These are phyloP conservation scores for Camptogramma bilineatum DNA, from an alignment of 2,888 invertebrate genomes.

Conservation along the genomic window DNA sequence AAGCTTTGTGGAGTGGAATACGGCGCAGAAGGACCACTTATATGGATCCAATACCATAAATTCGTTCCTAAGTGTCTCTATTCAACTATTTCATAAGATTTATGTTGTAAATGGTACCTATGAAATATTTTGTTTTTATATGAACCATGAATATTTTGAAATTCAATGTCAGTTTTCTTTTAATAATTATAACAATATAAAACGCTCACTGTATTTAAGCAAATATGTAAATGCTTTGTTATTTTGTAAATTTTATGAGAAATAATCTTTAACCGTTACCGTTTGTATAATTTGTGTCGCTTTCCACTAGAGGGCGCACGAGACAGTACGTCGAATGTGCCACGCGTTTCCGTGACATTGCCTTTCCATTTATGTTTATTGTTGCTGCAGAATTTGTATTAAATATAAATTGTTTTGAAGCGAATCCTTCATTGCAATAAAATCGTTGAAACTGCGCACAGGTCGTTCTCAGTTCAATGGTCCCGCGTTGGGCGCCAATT, in stretches of 20 bases:
- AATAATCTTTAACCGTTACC: too few relatives aligned
- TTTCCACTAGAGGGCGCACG: slow-evolving; percentile 22
- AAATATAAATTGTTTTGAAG: slow-evolving; percentile 14
- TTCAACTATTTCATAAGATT: not conserved
- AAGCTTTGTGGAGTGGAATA: slow-evolving; percentile 9
- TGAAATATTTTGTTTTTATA: not conserved
- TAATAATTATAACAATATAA: too few relatives aligned
- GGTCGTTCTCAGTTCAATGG: slow-evolving; percentile 1
- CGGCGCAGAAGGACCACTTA: slow-evolving; percentile 11
- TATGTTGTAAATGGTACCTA: not conserved
- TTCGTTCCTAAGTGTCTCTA: not conserved
- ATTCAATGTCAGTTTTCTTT: too few relatives aligned
- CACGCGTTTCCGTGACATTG: slow-evolving; percentile 28
- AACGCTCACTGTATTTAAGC: too few relatives aligned
- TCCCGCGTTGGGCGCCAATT: slow-evolving; percentile 17
- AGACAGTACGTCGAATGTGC: slow-evolving; percentile 18
- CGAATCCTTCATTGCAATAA: not conserved
- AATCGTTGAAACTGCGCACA: not conserved
- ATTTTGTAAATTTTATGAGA: too few relatives aligned
- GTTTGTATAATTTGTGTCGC: slow-evolving; percentile 6
- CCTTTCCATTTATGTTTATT: slow-evolving; percentile 23
- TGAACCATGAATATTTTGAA: too few relatives aligned
- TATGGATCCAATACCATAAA: slow-evolving; percentile 10
- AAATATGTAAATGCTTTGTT: too few relatives aligned
- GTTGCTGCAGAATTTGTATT: slow-evolving; percentile 8